These are phyloP conservation scores for Orthosia gothica DNA, from an alignment of 2,888 invertebrate genomes.

Conservation along the genomic window DNA sequence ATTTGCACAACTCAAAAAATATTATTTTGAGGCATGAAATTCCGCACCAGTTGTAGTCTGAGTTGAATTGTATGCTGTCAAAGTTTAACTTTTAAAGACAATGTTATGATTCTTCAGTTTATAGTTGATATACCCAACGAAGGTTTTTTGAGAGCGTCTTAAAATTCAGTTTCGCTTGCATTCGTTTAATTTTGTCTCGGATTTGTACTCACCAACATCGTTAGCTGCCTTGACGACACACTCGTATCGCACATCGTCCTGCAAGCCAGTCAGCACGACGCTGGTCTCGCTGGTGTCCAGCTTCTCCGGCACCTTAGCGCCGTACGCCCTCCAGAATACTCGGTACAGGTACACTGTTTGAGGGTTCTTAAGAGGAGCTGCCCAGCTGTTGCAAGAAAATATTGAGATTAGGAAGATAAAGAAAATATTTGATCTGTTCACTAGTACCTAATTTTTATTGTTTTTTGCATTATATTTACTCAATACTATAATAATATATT, in stretches of 20 bases:
- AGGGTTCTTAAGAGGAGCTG: constrained; percentile 95
- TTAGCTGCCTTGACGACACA: constrained; percentile 96
- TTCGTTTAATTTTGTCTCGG: too few species aligned
- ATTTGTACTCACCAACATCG: constrained; percentile 91
- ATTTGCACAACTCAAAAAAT: too few species aligned
- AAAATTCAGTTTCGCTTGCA: too few species aligned
- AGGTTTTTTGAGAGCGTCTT: too few species aligned
- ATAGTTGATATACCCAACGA: too few species aligned
- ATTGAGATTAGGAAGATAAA: not conserved
- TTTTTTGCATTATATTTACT: not conserved
- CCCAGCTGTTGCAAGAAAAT: constrained; percentile 91
- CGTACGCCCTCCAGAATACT: constrained; percentile 95
- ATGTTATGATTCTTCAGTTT: too few species aligned
- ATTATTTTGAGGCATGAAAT: too few species aligned
- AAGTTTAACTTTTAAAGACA: too few species aligned
- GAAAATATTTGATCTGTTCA: too few species aligned
- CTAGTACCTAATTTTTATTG: not conserved
- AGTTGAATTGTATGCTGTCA: too few species aligned
- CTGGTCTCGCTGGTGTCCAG: constrained; percentile 94
- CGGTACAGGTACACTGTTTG: constrained; percentile 96
- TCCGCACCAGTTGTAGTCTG: too few species aligned
- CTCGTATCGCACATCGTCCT: constrained; percentile 95
- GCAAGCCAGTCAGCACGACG: constrained; percentile 93
- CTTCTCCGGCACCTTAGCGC: constrained; percentile 92
- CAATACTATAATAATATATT: too few species aligned